phyloP scores from a whole-genome alignment of 2,113 vertebrate genomes.

The Ptyas mucosa region DNA sequence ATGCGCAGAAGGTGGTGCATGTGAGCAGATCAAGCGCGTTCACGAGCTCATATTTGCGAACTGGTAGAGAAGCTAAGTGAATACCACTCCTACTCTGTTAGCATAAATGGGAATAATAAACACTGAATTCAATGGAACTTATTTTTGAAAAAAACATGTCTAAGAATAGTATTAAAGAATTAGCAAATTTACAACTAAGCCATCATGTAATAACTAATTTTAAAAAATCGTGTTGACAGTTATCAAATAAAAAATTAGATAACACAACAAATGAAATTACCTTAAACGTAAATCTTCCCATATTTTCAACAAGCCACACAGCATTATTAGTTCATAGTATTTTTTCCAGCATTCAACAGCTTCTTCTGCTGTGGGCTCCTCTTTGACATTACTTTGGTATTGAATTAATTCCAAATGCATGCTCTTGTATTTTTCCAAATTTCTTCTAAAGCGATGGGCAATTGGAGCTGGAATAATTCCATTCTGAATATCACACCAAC shows the following conservation, averaged over 20 bases:
- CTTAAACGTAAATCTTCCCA: constrained; percentile 59
- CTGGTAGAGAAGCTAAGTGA: too few species aligned
- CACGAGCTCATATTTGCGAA: too few species aligned
- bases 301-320: constrained; percentile 64
- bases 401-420: constrained; percentile 58
- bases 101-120: neutral
- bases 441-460: constrained; percentile 64
- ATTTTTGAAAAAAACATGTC: neutral
- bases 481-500: constrained; percentile 70
- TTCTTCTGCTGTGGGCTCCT: constrained; percentile 60
- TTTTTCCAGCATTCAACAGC: constrained; percentile 68
- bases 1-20: too few species aligned
- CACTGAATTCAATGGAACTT: neutral
- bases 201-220: neutral
- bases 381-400: constrained; percentile 65
- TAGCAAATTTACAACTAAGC: neutral
- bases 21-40: too few species aligned
- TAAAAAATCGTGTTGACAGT: neutral
- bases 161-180: neutral
- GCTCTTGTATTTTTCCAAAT: constrained; percentile 62
- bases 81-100: too few species aligned
- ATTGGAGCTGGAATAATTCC: constrained; percentile 59
- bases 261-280: constrained; percentile 36
- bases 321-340: constrained; percentile 69
- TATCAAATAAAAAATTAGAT: neutral